Conservation (phyloP, 2,113 vertebrate genomes). For the Gobiocypris rarus region DNA sequence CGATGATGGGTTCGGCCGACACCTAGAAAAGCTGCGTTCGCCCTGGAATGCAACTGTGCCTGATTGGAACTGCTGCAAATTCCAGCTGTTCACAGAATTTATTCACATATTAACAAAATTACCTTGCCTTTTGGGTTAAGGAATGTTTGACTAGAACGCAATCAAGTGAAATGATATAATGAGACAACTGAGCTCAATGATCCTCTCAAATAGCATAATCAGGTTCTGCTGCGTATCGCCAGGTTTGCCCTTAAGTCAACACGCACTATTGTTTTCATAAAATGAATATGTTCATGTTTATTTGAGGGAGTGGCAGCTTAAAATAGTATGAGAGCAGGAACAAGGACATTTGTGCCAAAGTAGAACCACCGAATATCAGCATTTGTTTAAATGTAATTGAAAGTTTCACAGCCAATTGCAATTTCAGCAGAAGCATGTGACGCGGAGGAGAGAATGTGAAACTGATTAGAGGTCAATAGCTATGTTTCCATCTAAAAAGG, state of each 20-base stretch:
- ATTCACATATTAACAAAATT: neutral
- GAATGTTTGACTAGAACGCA: neutral
- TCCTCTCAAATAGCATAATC: neutral
- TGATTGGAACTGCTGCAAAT: neutral
- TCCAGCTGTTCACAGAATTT: neutral
- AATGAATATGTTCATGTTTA: neutral
- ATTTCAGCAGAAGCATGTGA: neutral
- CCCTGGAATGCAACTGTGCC: neutral
- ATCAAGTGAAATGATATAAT: neutral
- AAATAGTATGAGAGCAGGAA: neutral
- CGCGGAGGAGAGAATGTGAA: neutral
- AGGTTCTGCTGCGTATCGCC: neutral
- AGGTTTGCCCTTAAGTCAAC: neutral
- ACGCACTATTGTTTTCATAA: neutral
- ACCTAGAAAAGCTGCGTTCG: neutral
- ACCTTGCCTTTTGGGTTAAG: neutral
- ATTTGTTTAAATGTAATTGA: neutral
- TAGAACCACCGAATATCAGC: neutral
- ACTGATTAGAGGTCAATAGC: neutral
- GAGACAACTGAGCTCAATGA: neutral
- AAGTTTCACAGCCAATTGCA: neutral
- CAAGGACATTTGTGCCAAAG: neutral
- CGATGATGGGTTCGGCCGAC: neutral
- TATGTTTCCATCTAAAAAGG: too few relatives aligned
- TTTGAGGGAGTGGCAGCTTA: neutral